Evolutionary conservation across 2,113 vertebrate species (phyloP), one percentile per base, ranked within the genome.

Genomic region (Pygoscelis adeliae): DNA sequence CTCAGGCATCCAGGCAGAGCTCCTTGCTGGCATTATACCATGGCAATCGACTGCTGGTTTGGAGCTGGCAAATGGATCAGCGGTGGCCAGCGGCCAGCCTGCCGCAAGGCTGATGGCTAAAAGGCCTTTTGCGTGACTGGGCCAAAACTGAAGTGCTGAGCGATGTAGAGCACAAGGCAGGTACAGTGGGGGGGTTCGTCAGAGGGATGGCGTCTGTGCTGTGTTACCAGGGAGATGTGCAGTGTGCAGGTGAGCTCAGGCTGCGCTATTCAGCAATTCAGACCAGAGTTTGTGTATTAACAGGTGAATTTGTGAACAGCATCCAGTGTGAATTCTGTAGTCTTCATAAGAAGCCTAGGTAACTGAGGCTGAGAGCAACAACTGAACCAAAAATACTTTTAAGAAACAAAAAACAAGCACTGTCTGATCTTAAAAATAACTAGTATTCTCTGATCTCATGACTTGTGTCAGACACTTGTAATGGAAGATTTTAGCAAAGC

Each of bases 11-110:
- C 73, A 76, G 72, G 61, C 49, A 58, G 38, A 67, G 73, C 40
- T 87, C 53, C 67, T 10, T 15, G 22, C 30, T 85, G 58, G 15
- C 34, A 42, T 42, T 42, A 36, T 3, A 13, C 0, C 2, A 15
- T 1, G 5, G 38, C 44, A 36, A 15, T 29, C 0, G 1, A 5
- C 67, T 44, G 52, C 36, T 27, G 36, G 15, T 6, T 1, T 59
- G 62, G 36, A 80, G 72, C 49, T 40, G 72, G 47, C 29, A 15
- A 42, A 30, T 0, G 49, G 71, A 5, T 3, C 36, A 26, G 89
- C 1, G 1, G 21, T 26, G n/a, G 19, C 38, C 23, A 32, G 50
- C 3, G 0, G 20, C 34, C 69, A 38, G 26, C 52, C 10, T 34
- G 17, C 30, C 1, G 0, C 36, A 23, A 5, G 34, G 82, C 61